A percentile compares a stretch with the other conserved stretches of the same genome.
These are phyloP conservation scores for Cremastobaeus sp. DNA, from an alignment of 2,888 invertebrate species.

Conservation along the genomic window DNA sequence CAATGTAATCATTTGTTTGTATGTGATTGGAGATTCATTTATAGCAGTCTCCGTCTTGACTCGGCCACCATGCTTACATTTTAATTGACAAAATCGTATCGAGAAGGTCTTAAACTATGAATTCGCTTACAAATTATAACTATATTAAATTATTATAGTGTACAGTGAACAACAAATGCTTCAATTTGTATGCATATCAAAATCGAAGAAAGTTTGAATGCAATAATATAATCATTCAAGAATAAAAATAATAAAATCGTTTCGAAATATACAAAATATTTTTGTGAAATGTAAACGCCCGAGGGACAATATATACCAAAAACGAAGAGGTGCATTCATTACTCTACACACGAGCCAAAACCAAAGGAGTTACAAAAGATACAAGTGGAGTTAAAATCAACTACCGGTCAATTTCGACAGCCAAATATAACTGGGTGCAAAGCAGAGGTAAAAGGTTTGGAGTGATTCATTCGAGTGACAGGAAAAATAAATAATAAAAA, in stretches of 20 bases:
- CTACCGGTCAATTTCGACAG: slow-evolving; percentile 30
- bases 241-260: not conserved
- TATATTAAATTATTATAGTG: too few relatives aligned
- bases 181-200: too few relatives aligned
- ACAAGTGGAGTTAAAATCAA: slow-evolving; percentile 8
- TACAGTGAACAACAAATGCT: too few relatives aligned
- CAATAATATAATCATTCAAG: not conserved
- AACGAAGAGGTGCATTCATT: slow-evolving; percentile 71
- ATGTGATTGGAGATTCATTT: slow-evolving; percentile 1
- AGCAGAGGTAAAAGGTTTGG: too few relatives aligned
- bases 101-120: too few relatives aligned
- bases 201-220: not conserved
- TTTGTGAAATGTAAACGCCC: slow-evolving; percentile 63
- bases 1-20: slow-evolving; percentile 1
- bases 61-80: not conserved
- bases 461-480: too few relatives aligned
- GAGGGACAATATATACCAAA: slow-evolving; percentile 74
- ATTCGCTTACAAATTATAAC: too few relatives aligned
- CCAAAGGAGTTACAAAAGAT: slow-evolving; percentile 62
- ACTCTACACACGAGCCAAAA: slow-evolving; percentile 68
- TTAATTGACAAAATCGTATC: too few relatives aligned
- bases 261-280: not conserved
- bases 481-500: too few relatives aligned
- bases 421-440: slow-evolving; percentile 15
- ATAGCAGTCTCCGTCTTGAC: not conserved